phyloP scores from a whole-genome alignment of 2,113 vertebrate genomes.

The Perca schrenkii region DNA sequence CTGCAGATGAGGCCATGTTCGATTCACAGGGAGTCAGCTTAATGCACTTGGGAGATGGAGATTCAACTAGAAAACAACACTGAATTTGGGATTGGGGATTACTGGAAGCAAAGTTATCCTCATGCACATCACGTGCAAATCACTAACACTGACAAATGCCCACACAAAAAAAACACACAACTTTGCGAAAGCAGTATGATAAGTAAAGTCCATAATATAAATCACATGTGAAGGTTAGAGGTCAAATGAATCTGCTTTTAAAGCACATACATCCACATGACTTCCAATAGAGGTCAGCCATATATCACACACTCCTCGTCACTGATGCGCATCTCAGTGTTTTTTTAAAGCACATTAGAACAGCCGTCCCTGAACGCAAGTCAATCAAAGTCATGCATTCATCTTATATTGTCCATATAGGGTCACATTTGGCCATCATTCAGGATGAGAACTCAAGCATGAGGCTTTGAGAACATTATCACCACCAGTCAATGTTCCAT shows the following conservation, averaged over 20 bases:
- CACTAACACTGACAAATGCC: not conserved
- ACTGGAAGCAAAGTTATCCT: not conserved
- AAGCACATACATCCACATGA: constrained; percentile 46
- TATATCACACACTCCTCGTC: constrained; percentile 44
- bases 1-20: constrained; percentile 23
- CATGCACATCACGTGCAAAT: not conserved
- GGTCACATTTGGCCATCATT: constrained; percentile 50
- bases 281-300: constrained; percentile 63
- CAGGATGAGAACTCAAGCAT: constrained; percentile 32
- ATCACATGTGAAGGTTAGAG: constrained; percentile 34
- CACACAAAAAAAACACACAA: not conserved
- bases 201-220: constrained; percentile 10
- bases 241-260: constrained; percentile 66
- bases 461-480: constrained; percentile 43
- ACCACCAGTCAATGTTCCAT: constrained; percentile 39
- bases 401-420: constrained; percentile 29
- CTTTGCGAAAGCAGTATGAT: constrained; percentile 21
- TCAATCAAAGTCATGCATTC: constrained; percentile 62
- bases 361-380: constrained; percentile 46
- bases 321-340: constrained; percentile 20
- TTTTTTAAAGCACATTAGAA: constrained; percentile 24
- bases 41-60: constrained; percentile 18
- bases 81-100: not conserved
- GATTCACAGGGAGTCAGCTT: constrained; percentile 18
- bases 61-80: constrained; percentile 18